Evolutionary conservation across 2,113 vertebrate species (phyloP), one percentile per base, ranked within the genome.

Genomic region (Sorex fumeus): DNA sequence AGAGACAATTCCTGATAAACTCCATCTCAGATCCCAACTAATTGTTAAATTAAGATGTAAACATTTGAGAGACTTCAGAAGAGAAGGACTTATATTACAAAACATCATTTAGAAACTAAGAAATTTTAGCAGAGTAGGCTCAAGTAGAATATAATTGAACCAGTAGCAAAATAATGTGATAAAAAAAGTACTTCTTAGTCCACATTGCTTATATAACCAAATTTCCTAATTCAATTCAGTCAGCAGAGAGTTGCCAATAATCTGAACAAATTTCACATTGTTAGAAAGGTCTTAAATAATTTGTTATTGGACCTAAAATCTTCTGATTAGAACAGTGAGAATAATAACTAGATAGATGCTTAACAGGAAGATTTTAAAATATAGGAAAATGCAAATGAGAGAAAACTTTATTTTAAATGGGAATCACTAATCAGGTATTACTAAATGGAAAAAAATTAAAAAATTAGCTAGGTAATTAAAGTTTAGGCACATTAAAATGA

Each of bases 221-320:
- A n/a, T 57, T 78, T 64, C 30, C 16, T 81, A 70, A 75, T 66
- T 82, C 32, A 89, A 15, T 84, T 84, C 62, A 74, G n/a, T 57
- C n/a, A 34, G 23, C 15, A 79, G 9, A 62, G 28, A 88, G 32
- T 13, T 79, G 40, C 67, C 50, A 4, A 72, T 50, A 32, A 34
- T 16, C 27, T 69, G 25, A 5, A 3, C 6, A 25, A 76, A 19
- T 5, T 76, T 81, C 78, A 66, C 64, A 28, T n/a, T n/a, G n/a
- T 25, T 66, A 43, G 1, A 60, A 76, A 67, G 1, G 0, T 21
- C 47, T 6, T 62, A 36, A 2, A 64, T 19, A 79, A 75, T n/a
- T 40, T 40, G 30, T 40, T n/a, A 40, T 28, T 60, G 30, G 12
- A 88, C 89, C 84, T 28, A 13, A 32, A 27, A 72, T 2, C 19